Evolutionary conservation across 2,113 vertebrate genomes (phyloP).

Genomic region (Lota lota): DNA sequence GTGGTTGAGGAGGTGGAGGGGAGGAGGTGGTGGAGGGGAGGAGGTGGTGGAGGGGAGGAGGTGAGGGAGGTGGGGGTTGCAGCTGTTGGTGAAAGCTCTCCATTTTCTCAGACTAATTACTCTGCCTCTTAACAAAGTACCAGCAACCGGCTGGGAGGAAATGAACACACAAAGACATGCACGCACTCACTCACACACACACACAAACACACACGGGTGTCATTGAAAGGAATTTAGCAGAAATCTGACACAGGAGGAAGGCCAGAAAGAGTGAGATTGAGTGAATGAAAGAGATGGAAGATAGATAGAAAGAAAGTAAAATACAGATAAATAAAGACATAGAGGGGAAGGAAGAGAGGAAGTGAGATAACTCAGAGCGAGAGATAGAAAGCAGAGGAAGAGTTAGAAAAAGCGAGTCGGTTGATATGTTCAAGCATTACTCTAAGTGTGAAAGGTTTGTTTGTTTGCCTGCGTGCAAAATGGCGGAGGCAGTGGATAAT

Average conservation of each 20-base stretch:
- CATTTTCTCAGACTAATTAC: slow-evolving; percentile 63
- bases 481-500: slow-evolving; percentile 25
- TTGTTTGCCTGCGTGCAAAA: slow-evolving; percentile 44
- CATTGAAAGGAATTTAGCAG: not conserved
- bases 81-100: slow-evolving; percentile 51
- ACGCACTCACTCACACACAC: not conserved
- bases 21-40: too few species aligned
- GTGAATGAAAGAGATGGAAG: not conserved
- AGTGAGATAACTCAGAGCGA: not conserved
- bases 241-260: too few species aligned
- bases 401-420: too few species aligned
- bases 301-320: not conserved
- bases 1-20: slow-evolving; percentile 20
- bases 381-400: not conserved
- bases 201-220: slow-evolving; percentile 1
- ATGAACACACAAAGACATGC: slow-evolving; percentile 19
- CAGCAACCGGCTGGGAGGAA: slow-evolving; percentile 35
- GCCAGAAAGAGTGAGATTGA: too few species aligned
- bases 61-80: slow-evolving; percentile 21
- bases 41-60: too few species aligned
- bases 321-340: not conserved
- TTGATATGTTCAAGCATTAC: too few species aligned
- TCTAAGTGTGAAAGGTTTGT: slow-evolving; percentile 20
- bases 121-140: slow-evolving; percentile 58
- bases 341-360: not conserved